Evolutionary conservation across 1,140 invertebrate species (phyloP).

Genomic region (Dreissena rostriformis): DNA sequence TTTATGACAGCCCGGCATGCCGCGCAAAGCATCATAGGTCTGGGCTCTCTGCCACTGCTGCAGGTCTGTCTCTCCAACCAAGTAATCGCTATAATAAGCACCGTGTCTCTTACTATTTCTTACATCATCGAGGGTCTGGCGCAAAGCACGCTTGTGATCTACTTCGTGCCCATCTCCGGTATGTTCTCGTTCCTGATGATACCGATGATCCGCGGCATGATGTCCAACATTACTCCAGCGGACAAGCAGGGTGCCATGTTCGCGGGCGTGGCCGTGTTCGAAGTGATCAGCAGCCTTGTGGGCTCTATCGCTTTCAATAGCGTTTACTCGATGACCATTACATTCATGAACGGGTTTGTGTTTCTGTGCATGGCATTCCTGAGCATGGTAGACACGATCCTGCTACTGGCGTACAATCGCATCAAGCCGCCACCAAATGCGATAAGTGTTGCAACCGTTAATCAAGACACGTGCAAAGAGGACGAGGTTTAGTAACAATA

Average conservation of each 20-base stretch:
- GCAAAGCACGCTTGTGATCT: background rate
- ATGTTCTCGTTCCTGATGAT: slow-evolving; percentile 12
- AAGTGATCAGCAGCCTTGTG: background rate
- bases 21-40: background rate
- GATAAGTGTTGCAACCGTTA: too few species aligned
- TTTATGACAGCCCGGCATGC: slow-evolving; percentile 12
- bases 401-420: background rate
- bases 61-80: background rate
- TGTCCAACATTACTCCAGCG: slow-evolving; percentile 16
- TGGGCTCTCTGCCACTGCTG: background rate
- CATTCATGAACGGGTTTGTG: slow-evolving; percentile 26
- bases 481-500: too few species aligned
- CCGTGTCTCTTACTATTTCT: background rate
- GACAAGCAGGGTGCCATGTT: slow-evolving; percentile 51
- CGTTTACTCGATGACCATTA: slow-evolving; percentile 18
- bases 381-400: background rate
- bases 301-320: slow-evolving; percentile 8
- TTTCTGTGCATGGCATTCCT: background rate
- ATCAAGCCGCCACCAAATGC: background rate
- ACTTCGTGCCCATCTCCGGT: background rate
- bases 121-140: slow-evolving; percentile 41
- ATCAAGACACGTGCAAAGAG: too few species aligned
- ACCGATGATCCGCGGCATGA: slow-evolving; percentile 13
- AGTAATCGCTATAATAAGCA: background rate
- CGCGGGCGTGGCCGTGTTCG: slow-evolving; percentile 1